Conservation (phyloP, 2,113 vertebrate genomes). For the Corydoras sp. region DNA sequence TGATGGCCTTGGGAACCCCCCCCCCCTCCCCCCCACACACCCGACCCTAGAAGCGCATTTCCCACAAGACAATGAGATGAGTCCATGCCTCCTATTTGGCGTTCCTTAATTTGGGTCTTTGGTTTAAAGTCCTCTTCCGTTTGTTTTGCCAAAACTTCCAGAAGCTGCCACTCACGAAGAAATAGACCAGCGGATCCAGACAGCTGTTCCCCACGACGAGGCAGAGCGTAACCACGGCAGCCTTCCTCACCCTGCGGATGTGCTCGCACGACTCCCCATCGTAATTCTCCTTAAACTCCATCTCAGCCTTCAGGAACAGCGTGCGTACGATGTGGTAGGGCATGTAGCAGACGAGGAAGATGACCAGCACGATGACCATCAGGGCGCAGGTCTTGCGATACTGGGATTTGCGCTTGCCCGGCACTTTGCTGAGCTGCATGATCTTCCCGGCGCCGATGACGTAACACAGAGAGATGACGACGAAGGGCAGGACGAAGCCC, state of each 20-base stretch:
- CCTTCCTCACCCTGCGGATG: slow-evolving; percentile 50
- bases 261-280: slow-evolving; percentile 22
- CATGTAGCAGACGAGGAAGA: slow-evolving; percentile 70
- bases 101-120: no score
- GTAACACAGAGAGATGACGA: slow-evolving; percentile 63
- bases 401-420: slow-evolving; percentile 3
- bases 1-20: no score
- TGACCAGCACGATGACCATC: slow-evolving; percentile 59
- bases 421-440: slow-evolving; percentile 33
- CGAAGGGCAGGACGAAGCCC: slow-evolving; percentile 66
- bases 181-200: slow-evolving; percentile 70
- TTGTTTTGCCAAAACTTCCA: slow-evolving; percentile 31
- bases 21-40: no score
- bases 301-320: slow-evolving; percentile 46
- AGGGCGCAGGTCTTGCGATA: slow-evolving; percentile 63
- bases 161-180: slow-evolving; percentile 71
- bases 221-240: slow-evolving; percentile 53
- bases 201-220: slow-evolving; percentile 65
- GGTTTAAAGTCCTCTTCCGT: not conserved
- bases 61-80: no score
- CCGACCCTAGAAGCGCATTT: no score
- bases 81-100: no score
- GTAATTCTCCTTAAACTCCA: not conserved
- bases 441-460: slow-evolving; percentile 58
- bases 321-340: slow-evolving; percentile 68